Base-by-base conservation (phyloP, 2,113 vertebrate species). In the Cinclus cinclus region DNA sequence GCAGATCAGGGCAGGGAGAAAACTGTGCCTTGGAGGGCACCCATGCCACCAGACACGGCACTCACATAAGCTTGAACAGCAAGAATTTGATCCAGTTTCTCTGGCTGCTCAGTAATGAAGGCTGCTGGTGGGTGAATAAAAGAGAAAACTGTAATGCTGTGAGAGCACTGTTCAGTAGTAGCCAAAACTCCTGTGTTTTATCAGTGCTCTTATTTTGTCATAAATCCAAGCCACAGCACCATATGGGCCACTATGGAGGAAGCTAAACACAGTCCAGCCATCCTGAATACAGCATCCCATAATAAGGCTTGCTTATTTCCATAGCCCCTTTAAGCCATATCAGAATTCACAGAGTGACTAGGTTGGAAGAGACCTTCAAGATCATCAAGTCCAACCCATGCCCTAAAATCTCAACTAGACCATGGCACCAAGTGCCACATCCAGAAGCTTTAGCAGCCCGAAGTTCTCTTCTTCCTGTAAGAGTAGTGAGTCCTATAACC, bases 1-100 rank as follows among this genome's bases (percentile, higher is more conserved):
- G 22, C 18, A 44, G 13, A 13, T 8, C 22, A 31, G 5, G 0
- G 0, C 22, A 65, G 47, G n/a, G n/a, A 65, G 58, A 33, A 67
- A 62, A 19, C 11, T 20, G 6, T 5, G 31, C 37, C n/a, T 62
- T 41, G 42, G 33, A 42, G 28, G 10, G 13, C 33, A 41, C 20
- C 30, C 30, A 5, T 7, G 23, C 10, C 27, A 13, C 15, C 18
- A n/a, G 20, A 10, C 20, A 62, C 2, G 2, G 42, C 19, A 12
- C 9, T 20, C 59, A 23, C 33, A 28, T 8, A 56, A 21, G 27
- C 11, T 1, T 13, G 10, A 64, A 7, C 65, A 64, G 35, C 28
- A 64, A 46, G n/a, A 39, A 8, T n/a, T 52, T n/a, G 53, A 44
- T 39, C 13, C 10, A 1, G 4, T 60, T 58, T 42, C 37, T 85